These are phyloP conservation scores for Coregonus clupeaformis DNA, from an alignment of 2,113 vertebrate genomes.

Conservation along the genomic window DNA sequence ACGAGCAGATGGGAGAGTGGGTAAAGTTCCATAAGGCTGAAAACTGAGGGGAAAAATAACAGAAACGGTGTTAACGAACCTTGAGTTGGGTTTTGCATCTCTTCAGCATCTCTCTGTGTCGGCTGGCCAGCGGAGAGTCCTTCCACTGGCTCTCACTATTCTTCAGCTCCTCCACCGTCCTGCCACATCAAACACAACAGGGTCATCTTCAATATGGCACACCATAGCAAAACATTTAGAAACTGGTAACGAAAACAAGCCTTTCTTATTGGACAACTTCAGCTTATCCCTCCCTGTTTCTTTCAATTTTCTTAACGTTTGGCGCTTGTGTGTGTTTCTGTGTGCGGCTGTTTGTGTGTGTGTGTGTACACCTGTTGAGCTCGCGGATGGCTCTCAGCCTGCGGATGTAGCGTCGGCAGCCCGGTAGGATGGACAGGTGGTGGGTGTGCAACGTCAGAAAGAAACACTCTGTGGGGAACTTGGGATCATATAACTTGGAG, in stretches of 20 bases:
- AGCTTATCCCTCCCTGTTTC: no score
- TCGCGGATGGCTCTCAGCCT: constrained; percentile 94
- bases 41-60: neutral
- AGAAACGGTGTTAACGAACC: constrained; percentile 63
- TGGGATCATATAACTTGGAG: constrained; percentile 88
- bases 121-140: constrained; percentile 89
- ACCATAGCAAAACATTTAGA: no score
- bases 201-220: neutral
- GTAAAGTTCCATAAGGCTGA: neutral
- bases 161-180: constrained; percentile 97
- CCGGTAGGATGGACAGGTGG: constrained; percentile 92
- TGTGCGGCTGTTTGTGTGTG: no score
- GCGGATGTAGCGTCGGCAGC: constrained; percentile 95
- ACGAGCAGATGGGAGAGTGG: neutral
- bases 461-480: constrained; percentile 98
- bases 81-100: constrained; percentile 98
- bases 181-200: constrained; percentile 54
- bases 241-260: no score
- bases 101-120: constrained; percentile 97
- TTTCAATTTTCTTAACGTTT: no score
- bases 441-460: constrained; percentile 95
- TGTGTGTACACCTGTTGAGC: constrained; percentile 84
- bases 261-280: no score
- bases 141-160: constrained; percentile 98
- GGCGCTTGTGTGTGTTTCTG: no score